Base-by-base conservation (phyloP, 2,113 vertebrate genomes). In the Ochotona princeps region DNA sequence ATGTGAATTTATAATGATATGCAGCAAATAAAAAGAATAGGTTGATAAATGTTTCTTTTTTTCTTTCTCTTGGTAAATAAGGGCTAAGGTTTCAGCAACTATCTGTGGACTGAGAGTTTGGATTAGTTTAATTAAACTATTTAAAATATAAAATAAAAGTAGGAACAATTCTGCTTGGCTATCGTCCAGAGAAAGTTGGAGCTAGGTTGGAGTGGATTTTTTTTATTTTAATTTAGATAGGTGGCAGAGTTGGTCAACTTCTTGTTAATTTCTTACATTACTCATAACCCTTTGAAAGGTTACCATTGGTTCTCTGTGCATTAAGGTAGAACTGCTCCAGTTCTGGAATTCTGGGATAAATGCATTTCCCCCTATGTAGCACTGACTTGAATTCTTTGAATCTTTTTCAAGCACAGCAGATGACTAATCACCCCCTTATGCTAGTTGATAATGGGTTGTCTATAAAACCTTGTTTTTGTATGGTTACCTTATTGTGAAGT, bases 401-500 rank as follows among this genome's bases (percentile, higher is more conserved):
- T 97, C 88, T 96, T 91, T 96, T 98, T 98, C 98, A 98, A 98
- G 96, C 51, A 81, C 60, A 96, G 97, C 97, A 97, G 97, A 96
- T 97, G 96, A 98, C 94, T 97, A 98, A 96, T 93, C 96, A 63
- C 92, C 83, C 92, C 96, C 93, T 97, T 98, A 97, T 98, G 97
- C 97, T 97, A 95, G 87, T 91, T 97, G 96, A 98, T 96, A 96
- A 92, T 97, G 94, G 94, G 90, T 97, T 32, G 47, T 95, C 95
- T 94, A 96, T 97, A 96, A 98, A 98, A 97, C 93, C 96, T 87
- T 93, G 49, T 95, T 97, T 97, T 95, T 75, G 85, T 96, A 95
- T 95, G 96, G 93, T 95, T 97, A 96, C 92, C 96, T 96, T 98
- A 98, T 97, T 98, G 96, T 96, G 97, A 97, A 97, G 98, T 98